Conservation (phyloP, 2,888 invertebrate genomes). For the Pristionchus maxplancki region DNA sequence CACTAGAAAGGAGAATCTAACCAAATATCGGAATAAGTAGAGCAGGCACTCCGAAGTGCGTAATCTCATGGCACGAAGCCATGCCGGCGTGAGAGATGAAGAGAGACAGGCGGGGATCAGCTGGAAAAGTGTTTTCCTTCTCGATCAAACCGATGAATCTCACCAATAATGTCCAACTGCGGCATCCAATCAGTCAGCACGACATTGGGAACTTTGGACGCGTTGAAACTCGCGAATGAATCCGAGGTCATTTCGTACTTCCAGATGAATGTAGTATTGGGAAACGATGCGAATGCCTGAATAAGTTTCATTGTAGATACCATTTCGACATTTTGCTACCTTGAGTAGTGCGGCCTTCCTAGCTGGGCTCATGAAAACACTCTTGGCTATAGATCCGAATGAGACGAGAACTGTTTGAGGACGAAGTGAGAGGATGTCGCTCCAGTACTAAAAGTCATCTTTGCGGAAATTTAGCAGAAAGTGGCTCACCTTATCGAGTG, state of each 20-base stretch:
- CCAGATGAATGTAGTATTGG: conserved; percentile 35
- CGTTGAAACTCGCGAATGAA: neutral
- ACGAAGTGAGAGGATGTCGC: neutral
- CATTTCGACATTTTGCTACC: neutral
- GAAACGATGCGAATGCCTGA: conserved; percentile 27
- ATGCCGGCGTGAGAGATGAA: conserved; percentile 46
- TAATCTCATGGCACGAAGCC: conserved; percentile 22
- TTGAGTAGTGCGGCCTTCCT: conserved; percentile 3
- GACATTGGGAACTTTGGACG: neutral
- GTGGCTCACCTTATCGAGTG: neutral
- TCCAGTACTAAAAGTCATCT: neutral
- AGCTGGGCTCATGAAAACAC: neutral
- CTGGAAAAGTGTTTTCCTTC: neutral
- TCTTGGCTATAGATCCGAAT: conserved; percentile 38
- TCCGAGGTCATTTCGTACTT: conserved; percentile 33
- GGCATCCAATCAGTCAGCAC: conserved; percentile 18
- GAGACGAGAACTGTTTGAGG: neutral
- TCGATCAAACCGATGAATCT: neutral
- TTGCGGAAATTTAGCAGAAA: neutral
- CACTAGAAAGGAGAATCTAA: neutral
- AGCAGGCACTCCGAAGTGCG: conserved; percentile 1
- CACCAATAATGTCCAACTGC: conserved; percentile 25
- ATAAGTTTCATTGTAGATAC: neutral
- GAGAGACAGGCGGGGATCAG: conserved; percentile 23
- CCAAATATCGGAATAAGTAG: conserved; percentile 34